phyloP scores from a whole-genome alignment of 1,140 invertebrate genomes.

The Calephelis nemesis region DNA sequence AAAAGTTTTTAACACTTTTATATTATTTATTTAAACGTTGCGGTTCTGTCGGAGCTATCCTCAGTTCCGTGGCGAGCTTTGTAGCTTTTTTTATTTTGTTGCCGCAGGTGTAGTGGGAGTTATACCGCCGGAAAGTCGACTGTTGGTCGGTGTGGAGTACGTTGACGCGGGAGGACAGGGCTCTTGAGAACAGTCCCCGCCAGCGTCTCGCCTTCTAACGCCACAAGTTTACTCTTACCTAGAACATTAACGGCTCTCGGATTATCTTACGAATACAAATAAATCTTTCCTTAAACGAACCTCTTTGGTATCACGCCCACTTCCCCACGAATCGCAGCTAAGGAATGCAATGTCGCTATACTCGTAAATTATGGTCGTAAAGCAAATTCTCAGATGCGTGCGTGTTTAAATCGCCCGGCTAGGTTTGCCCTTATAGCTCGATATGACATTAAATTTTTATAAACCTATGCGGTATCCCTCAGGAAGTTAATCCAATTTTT shows the following conservation, averaged over 20 bases:
- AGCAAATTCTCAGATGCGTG: slow-evolving; percentile 71
- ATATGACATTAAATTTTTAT: slow-evolving; percentile 41
- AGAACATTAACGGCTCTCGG: slow-evolving; percentile 64
- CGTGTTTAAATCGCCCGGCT: slow-evolving; percentile 63
- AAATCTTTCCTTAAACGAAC: slow-evolving; percentile 66
- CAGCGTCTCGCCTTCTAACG: slow-evolving; percentile 36
- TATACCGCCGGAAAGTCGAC: slow-evolving; percentile 69
- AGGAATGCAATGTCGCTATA: slow-evolving; percentile 75
- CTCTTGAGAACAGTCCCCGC: slow-evolving; percentile 48
- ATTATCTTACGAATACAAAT: slow-evolving; percentile 65
- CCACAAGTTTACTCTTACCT: slow-evolving; percentile 49
- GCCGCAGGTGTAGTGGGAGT: slow-evolving; percentile 77
- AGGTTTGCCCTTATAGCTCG: slow-evolving; percentile 76
- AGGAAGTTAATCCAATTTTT: slow-evolving; percentile 71
- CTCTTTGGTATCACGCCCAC: slow-evolving; percentile 67
- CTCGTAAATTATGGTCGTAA: slow-evolving; percentile 36
- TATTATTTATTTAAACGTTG: slow-evolving; percentile 62
- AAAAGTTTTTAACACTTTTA: slow-evolving; percentile 43
- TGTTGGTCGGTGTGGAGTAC: slow-evolving; percentile 72
- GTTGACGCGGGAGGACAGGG: slow-evolving; percentile 59
- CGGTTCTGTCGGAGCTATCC: slow-evolving; percentile 53
- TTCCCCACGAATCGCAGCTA: slow-evolving; percentile 47
- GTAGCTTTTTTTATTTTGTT: slow-evolving; percentile 77
- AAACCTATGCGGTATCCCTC: slow-evolving; percentile 66
- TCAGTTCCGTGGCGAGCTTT: slow-evolving; percentile 61